Conservation (phyloP, 2,888 invertebrate genomes). For the Pterobdella sp. region DNA sequence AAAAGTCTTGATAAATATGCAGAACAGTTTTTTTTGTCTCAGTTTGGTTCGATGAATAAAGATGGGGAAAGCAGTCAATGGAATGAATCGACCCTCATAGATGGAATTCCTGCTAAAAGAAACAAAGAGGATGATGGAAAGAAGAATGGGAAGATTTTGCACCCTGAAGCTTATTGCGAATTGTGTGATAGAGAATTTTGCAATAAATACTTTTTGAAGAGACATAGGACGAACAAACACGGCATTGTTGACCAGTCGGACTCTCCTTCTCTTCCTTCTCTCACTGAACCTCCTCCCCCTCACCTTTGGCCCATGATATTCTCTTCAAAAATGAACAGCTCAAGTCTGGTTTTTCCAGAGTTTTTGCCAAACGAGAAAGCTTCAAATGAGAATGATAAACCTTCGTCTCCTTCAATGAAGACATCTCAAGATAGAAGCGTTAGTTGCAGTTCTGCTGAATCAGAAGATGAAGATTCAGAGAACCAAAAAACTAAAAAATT, state of each 20-base stretch:
- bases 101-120: slow-evolving; percentile 25
- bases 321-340: background rate
- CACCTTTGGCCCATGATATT: background rate
- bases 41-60: slow-evolving; percentile 11
- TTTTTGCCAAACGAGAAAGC: background rate
- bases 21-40: slow-evolving; percentile 24
- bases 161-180: slow-evolving; percentile 93
- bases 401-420: slow-evolving; percentile 18
- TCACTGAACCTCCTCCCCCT: background rate
- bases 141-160: slow-evolving; percentile 62
- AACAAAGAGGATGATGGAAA: background rate
- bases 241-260: slow-evolving; percentile 60
- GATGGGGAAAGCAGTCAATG: slow-evolving; percentile 4
- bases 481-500: slow-evolving; percentile 22
- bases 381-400: background rate
- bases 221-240: slow-evolving; percentile 94
- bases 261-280: slow-evolving; percentile 7
- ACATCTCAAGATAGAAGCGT: background rate
- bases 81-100: slow-evolving; percentile 21
- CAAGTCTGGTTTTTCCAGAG: slow-evolving; percentile 18
- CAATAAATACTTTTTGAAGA: slow-evolving; percentile 94
- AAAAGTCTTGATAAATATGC: slow-evolving; percentile 18
- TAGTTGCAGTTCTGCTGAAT: slow-evolving; percentile 12
- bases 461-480: slow-evolving; percentile 19
- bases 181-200: slow-evolving; percentile 97